Evolutionary conservation across 1,140 invertebrate genomes (phyloP).

Genomic region (Drosophila punjabiensis): DNA sequence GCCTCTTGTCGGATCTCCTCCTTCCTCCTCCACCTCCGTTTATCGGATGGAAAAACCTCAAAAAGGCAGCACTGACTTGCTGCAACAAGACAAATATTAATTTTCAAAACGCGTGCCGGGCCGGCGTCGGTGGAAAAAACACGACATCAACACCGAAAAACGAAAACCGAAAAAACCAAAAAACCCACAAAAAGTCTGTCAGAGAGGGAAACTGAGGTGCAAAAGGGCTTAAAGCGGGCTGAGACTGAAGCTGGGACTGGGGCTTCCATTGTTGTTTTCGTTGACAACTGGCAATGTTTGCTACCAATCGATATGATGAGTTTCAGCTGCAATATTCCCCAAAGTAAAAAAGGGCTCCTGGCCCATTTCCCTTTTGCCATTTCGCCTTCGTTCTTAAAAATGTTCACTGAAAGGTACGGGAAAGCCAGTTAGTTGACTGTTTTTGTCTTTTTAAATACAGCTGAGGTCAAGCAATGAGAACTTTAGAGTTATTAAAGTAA

Average conservation of each 20-base stretch:
- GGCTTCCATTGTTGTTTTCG: constrained; percentile 17
- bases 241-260: neutral
- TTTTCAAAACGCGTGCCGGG: constrained; percentile 77
- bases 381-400: neutral
- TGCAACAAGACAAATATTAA: constrained; percentile 72
- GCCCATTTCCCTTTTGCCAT: constrained; percentile 1
- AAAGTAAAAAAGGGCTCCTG: neutral
- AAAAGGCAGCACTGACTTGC: constrained; percentile 44
- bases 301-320: constrained; percentile 20
- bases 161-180: constrained; percentile 35
- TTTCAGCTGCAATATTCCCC: constrained; percentile 2
- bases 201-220: constrained; percentile 4
- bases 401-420: neutral
- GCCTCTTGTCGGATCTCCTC: constrained; percentile 7
- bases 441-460: neutral
- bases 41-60: constrained; percentile 71
- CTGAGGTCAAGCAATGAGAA: neutral
- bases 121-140: constrained; percentile 51
- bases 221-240: neutral
- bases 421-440: neutral
- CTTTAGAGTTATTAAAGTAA: neutral
- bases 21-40: constrained; percentile 30
- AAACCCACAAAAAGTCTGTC: constrained; percentile 40
- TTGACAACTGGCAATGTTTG: constrained; percentile 32
- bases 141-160: constrained; percentile 60